Evolutionary conservation across 2,113 vertebrate species (phyloP).

Genomic region (Thunnus maccoyii): DNA sequence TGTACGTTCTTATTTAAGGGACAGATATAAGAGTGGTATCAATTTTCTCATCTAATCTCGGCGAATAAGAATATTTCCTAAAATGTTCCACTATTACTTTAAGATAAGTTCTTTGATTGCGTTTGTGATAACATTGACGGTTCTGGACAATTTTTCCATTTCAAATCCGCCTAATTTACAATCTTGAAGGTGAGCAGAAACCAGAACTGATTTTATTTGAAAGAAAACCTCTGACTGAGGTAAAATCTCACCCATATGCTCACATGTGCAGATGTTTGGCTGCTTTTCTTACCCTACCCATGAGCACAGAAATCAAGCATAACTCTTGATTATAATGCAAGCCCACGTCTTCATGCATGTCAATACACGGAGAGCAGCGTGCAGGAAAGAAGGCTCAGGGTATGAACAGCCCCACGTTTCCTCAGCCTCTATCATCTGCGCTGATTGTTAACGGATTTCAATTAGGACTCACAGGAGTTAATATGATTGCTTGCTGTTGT

Average conservation of each 20-base stretch:
- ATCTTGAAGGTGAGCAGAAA: background rate
- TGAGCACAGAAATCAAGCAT: constrained; percentile 28
- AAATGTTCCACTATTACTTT: background rate
- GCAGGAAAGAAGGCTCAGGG: constrained; percentile 19
- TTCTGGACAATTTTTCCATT: background rate
- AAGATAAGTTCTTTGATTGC: background rate
- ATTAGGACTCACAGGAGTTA: constrained; percentile 78
- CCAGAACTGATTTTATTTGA: constrained; percentile 8
- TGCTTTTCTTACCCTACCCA: constrained; percentile 15
- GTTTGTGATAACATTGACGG: background rate
- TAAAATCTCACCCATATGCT: constrained; percentile 10
- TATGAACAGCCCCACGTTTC: constrained; percentile 48
- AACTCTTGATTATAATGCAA: constrained; percentile 60
- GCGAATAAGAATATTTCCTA: background rate
- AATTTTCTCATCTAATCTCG: background rate
- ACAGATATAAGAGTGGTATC: background rate
- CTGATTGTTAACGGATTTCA: constrained; percentile 80
- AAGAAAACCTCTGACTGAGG: background rate
- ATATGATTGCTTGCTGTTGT: constrained; percentile 78
- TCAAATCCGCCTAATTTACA: constrained; percentile 6
- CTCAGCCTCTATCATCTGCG: constrained; percentile 58
- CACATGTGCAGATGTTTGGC: constrained; percentile 20
- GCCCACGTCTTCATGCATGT: constrained; percentile 28
- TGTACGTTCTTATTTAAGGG: background rate
- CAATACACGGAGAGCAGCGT: constrained; percentile 28